These are phyloP conservation scores for Drosophila gaucha DNA, from an alignment of 2,888 invertebrate genomes.

Conservation along the genomic window DNA sequence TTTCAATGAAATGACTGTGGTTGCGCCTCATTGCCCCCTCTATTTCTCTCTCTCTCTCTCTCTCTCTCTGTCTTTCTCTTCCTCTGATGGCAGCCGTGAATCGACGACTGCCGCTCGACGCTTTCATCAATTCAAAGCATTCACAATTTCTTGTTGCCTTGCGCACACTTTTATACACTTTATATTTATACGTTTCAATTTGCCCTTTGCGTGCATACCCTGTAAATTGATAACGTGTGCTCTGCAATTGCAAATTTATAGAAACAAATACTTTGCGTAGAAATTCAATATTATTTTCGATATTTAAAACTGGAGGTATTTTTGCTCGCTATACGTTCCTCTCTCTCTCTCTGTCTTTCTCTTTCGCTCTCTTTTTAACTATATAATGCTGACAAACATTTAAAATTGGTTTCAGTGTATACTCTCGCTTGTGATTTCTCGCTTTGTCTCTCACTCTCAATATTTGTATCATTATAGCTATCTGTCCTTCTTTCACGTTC, in stretches of 20 bases:
- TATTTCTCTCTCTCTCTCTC: background rate
- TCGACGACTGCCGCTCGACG: slow-evolving; percentile 39
- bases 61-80: background rate
- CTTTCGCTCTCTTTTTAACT: background rate
- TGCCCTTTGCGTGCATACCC: slow-evolving; percentile 24
- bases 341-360: too few relatives aligned
- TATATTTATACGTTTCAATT: slow-evolving; percentile 14
- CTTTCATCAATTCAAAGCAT: slow-evolving; percentile 64
- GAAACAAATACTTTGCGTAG: background rate
- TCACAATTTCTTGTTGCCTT: slow-evolving; percentile 58
- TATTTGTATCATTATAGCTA: too few relatives aligned
- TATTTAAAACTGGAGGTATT: background rate
- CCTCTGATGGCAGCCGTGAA: slow-evolving; percentile 34
- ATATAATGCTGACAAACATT: too few relatives aligned
- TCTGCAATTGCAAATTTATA: background rate
- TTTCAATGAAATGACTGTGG: slow-evolving; percentile 62
- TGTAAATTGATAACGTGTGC: background rate
- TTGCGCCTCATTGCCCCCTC: background rate
- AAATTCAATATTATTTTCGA: background rate
- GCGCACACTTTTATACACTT: slow-evolving; percentile 49
- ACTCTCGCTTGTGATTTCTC: too few relatives aligned
- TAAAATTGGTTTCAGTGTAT: too few relatives aligned
- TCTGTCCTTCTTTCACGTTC: too few relatives aligned
- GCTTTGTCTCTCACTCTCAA: too few relatives aligned
- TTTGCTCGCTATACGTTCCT: too few relatives aligned